phyloP scores from a whole-genome alignment of 2,113 vertebrate genomes.

The Sclerurus mexicanus region DNA sequence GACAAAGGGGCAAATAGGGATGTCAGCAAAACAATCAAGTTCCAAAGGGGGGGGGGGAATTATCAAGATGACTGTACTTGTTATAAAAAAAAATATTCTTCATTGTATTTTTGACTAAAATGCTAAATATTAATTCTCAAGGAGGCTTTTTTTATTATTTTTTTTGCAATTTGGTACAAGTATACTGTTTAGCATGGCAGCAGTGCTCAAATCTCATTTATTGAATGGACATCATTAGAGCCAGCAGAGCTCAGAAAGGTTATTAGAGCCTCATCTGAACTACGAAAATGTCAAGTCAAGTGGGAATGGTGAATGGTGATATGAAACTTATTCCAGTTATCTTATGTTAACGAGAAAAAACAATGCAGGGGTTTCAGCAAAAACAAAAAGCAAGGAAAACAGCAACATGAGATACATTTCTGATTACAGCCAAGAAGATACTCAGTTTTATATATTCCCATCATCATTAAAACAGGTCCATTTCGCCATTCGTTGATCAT shows the following conservation, averaged over 20 bases:
- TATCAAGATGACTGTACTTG: background rate
- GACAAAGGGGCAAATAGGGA: background rate
- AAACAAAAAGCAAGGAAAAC: background rate
- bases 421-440: background rate
- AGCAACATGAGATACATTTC: conserved; percentile 1
- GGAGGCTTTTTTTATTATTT: background rate
- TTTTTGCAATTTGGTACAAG: conserved; percentile 26
- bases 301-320: conserved; percentile 31
- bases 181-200: conserved; percentile 17
- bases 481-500: conserved; percentile 30
- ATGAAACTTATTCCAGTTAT: conserved; percentile 59
- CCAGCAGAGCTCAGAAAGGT: conserved; percentile 62
- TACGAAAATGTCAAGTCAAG: conserved; percentile 69
- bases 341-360: conserved; percentile 67
- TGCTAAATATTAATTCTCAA: background rate
- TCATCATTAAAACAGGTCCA: conserved; percentile 69
- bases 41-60: background rate
- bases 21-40: background rate
- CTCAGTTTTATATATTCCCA: background rate
- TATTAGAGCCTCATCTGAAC: conserved; percentile 71
- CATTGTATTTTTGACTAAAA: background rate
- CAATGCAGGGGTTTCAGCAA: conserved; percentile 7
- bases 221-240: conserved; percentile 72
- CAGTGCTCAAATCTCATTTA: conserved; percentile 23
- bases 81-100: background rate